These are phyloP conservation scores for Heliconius melpomene DNA, from an alignment of 1,140 invertebrate species.

Conservation along the genomic window DNA sequence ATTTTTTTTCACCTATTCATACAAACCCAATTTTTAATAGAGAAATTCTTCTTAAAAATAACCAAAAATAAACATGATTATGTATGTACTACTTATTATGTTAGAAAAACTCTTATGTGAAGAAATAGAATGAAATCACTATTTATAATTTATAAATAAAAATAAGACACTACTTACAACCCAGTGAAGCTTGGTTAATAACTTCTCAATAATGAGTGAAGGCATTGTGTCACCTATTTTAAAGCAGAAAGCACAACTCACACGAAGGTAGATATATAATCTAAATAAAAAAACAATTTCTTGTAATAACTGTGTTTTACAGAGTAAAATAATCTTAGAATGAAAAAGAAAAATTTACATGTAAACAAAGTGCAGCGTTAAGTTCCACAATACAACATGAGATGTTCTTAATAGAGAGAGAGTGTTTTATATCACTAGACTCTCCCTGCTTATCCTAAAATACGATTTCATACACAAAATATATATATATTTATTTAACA, in stretches of 20 bases:
- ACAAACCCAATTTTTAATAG: too few species aligned
- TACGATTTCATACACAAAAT: too few species aligned
- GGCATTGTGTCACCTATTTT: conserved; percentile 45
- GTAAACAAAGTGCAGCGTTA: not conserved
- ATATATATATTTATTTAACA: not conserved
- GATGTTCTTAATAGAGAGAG: not conserved
- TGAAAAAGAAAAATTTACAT: not conserved
- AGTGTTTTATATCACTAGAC: too few species aligned
- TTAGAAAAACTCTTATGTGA: too few species aligned
- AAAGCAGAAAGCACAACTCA: not conserved
- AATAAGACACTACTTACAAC: conserved; percentile 48
- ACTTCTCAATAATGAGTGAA: conserved; percentile 54
- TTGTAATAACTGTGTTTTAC: not conserved
- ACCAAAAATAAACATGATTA: too few species aligned
- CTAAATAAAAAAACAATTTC: not conserved
- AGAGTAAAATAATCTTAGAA: not conserved
- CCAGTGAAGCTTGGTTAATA: conserved; percentile 48
- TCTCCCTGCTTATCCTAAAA: too few species aligned
- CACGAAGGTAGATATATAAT: not conserved
- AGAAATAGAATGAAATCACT: not conserved
- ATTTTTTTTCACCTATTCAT: too few species aligned
- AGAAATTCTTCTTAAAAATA: too few species aligned
- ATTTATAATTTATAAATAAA: conserved; percentile 8
- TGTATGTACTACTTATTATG: too few species aligned
- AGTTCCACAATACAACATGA: not conserved